phyloP scores from a whole-genome alignment of 2,113 vertebrate species.

The Phaethornis superciliosus region DNA sequence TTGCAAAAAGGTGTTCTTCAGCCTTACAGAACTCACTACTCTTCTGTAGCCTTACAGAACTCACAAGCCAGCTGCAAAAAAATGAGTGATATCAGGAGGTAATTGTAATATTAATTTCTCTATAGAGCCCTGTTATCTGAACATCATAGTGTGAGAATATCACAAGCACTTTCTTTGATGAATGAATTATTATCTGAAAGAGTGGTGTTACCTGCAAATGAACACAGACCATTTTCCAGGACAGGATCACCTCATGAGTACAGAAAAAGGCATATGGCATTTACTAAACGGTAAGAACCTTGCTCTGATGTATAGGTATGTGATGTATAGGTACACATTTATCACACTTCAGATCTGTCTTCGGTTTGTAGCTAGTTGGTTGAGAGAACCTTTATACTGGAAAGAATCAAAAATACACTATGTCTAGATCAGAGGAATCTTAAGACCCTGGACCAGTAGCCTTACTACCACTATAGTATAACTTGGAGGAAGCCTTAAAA shows the following conservation, averaged over 20 bases:
- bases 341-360: not conserved
- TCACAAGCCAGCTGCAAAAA: not conserved
- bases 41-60: not conserved
- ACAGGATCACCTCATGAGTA: not conserved
- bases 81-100: not conserved
- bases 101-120: not conserved
- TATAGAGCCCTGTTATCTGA: constrained; percentile 80
- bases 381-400: not conserved
- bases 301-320: not conserved
- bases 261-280: not conserved
- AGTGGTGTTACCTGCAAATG: not conserved
- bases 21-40: not conserved
- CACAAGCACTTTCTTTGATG: constrained; percentile 83
- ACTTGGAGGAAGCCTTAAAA: not conserved
- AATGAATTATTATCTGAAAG: constrained; percentile 77
- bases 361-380: not conserved
- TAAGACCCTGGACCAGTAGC: not conserved
- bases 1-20: not conserved
- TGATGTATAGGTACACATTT: not conserved
- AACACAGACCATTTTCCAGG: not conserved
- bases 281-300: constrained; percentile 57
- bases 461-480: not conserved
- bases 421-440: not conserved
- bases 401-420: not conserved
- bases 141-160: constrained; percentile 81